Base-by-base conservation (phyloP, 2,888 invertebrate genomes). In the Brachynemurus nebulosus region DNA sequence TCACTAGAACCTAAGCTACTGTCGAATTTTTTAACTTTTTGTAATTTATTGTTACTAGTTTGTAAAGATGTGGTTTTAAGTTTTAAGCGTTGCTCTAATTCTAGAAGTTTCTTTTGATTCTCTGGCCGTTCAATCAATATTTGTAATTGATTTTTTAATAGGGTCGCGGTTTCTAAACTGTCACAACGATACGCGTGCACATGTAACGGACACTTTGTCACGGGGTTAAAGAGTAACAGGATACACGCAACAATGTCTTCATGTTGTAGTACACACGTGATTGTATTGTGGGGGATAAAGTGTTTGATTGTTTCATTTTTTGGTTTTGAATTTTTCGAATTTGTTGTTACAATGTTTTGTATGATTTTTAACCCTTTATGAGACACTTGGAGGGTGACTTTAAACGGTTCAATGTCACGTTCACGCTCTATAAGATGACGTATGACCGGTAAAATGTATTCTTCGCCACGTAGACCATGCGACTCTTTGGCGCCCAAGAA, bases 401-500 rank as follows among this genome's bases (percentile, higher is more conserved):
- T 85, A 62, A 91, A 80, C 48, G 90, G 84, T 61, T 90, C 89
- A 59, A 86, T 78, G 57, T 86, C 81, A 50, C 81, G 74, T 51
- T 91, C 86, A 54, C 91, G 76, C 58, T 85, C 82, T 54, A 91
- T 78, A 50, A 95, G 69, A 58, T 86, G 80, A 52, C 81, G 76
- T 53, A 92, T 79, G 46, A 90, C 89, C 9, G 90, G 86, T 46
- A 86, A 70, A 44, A 92, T 85, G 57, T 80, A 89, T 59, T 88
- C 84, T 54, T 85, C 77, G 21, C 93, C 91, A 0, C 88, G 69
- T 19, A 91, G 67, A 0, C 89, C 93, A 54, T 86, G 80, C 46
- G 90, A 86, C 69, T 96, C 95, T 68, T 92, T 86, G 55, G 95
- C 93, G 17, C 96, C 96, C 57, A 96, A 75, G 70, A 95, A 89